Conservation (phyloP, 2,113 vertebrate species). For the Aldabrachelys gigantea region DNA sequence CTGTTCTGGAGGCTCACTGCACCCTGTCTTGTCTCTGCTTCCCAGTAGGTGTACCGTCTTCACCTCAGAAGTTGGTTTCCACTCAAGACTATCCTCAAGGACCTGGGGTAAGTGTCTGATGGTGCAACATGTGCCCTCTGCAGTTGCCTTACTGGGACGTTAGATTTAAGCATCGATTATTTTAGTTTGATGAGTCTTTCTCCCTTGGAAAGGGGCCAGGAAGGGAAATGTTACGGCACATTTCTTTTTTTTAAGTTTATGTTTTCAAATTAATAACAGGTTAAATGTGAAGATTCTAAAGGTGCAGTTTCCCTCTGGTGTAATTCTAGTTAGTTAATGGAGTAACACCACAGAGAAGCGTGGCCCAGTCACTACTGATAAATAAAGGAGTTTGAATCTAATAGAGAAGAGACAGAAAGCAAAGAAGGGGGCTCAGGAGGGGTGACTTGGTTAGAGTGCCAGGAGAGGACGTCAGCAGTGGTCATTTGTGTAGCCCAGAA, state of each 20-base stretch:
- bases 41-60: background rate
- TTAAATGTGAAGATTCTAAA: background rate
- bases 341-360: too few species aligned
- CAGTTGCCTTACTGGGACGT: background rate
- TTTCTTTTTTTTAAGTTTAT: background rate
- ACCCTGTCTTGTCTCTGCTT: background rate
- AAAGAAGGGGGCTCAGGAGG: background rate
- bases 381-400: background rate
- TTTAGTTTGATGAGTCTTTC: background rate
- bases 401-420: background rate
- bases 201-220: background rate
- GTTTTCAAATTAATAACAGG: background rate
- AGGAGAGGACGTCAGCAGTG: background rate
- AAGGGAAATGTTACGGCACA: background rate
- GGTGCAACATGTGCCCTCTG: background rate
- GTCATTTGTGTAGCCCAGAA: background rate
- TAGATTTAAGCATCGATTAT: background rate
- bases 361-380: background rate
- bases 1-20: background rate
- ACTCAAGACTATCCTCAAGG: slow-evolving; percentile 80
- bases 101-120: slow-evolving; percentile 83
- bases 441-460: background rate
- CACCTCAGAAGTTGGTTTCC: background rate
- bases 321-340: background rate
- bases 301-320: background rate